Conservation (phyloP, 2,797 vertebrate genomes). For the Emys orbicularis region DNA sequence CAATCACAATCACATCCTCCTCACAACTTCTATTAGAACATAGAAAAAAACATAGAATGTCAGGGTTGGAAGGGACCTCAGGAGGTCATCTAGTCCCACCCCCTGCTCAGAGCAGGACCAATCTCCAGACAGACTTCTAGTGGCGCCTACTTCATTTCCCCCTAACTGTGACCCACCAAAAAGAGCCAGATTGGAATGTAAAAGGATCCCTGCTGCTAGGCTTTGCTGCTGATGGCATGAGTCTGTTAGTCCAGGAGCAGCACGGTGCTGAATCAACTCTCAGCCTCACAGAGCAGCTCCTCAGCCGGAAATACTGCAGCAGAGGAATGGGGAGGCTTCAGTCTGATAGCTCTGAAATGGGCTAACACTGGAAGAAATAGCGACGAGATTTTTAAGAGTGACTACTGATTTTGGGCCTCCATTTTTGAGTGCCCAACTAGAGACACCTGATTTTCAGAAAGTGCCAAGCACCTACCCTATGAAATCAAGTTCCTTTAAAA, state of each 20-base stretch:
- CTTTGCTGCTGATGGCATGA: background rate
- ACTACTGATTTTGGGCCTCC: background rate
- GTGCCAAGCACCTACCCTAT: background rate
- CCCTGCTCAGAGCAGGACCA: no score
- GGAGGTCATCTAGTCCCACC: no score
- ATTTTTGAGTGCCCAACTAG: background rate
- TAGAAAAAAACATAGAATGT: no score
- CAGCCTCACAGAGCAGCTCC: background rate
- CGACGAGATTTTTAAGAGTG: background rate
- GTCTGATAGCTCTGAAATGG: background rate
- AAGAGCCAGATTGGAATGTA: background rate
- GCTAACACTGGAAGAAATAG: background rate
- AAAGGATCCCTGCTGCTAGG: rapidly evolving
- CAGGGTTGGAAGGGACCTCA: no score
- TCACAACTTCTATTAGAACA: background rate
- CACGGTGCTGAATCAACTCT: background rate
- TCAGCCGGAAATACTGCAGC: background rate
- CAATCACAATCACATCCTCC: rapidly evolving
- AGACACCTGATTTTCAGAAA: background rate
- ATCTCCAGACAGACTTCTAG: background rate
- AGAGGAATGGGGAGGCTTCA: background rate
- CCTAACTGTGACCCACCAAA: background rate
- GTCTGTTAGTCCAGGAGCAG: background rate
- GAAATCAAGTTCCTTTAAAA: background rate
- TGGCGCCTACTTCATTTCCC: background rate